Conservation (phyloP, 1,140 invertebrate species). For the Eupeodes corollae region DNA sequence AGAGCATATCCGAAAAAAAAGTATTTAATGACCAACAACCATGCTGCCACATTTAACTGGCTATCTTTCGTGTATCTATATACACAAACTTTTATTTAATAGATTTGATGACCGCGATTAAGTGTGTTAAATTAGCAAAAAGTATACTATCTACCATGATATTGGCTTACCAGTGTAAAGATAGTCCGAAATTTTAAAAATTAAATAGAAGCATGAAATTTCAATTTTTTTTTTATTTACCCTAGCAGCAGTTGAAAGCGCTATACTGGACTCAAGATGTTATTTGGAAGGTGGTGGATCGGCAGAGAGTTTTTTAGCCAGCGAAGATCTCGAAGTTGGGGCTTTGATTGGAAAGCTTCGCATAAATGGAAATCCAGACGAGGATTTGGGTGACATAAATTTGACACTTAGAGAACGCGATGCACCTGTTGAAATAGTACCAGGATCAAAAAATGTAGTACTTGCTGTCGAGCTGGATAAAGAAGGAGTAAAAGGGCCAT, state of each 20-base stretch:
- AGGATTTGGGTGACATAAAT: constrained; percentile 58
- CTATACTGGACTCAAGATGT: constrained; percentile 67
- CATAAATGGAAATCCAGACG: constrained; percentile 66
- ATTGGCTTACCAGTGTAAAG: no score
- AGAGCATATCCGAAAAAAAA: constrained; percentile 27
- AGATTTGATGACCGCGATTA: no score
- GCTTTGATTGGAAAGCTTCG: constrained; percentile 61
- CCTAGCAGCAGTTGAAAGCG: constrained; percentile 32
- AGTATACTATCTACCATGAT: no score
- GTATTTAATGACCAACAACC: no score
- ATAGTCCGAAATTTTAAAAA: no score
- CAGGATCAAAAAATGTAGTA: constrained; percentile 70
- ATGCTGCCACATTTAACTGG: no score
- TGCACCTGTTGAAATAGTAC: constrained; percentile 62
- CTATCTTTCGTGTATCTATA: no score
- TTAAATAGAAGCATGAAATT: no score
- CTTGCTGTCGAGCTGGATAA: constrained; percentile 68
- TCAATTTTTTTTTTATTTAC: constrained; percentile 3
- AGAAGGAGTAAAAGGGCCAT: constrained; percentile 68
- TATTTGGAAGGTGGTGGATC: constrained; percentile 81
- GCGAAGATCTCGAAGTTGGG: constrained; percentile 69
- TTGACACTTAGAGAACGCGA: constrained; percentile 65
- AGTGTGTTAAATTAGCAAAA: no score
- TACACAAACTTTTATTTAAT: no score
- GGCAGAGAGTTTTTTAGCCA: constrained; percentile 80